Evolutionary conservation across 1,140 invertebrate genomes (phyloP), one percentile per base, ranked within the genome.

Genomic region (Leucophenga varia): DNA sequence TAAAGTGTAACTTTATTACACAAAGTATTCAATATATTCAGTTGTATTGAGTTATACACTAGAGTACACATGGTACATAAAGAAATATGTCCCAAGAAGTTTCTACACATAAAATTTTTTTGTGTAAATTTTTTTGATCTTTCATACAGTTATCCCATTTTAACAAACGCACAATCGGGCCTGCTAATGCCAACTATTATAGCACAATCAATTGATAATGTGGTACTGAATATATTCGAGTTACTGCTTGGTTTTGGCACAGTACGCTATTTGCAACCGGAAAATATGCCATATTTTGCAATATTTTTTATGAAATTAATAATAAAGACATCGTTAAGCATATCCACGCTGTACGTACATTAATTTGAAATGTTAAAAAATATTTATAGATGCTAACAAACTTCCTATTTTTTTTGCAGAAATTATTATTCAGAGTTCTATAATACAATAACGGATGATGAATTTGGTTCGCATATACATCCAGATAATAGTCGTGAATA

Each of bases 171-270:
- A 0, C 53, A 55, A 35, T 40, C 57, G 0, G 64, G 74, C 8
- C 34, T 74, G 17, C 47, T 74, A 1, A 39, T 61, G 42, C 71
- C 71, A 18, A 56, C 59, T 10, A 69, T 74, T 16, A 38, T 64
- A 18, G 35, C 57, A 3, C 71, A 74, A 47, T 18, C 45, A n/a
- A 18, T 61, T 5, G 59, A 71, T 14, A 57, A 59, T 55, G 44
- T 73, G 6, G 35, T 59, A 2, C 40, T 73, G 0, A 65, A 54
- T 49, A 39, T 59, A 0, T 50, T 57, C 18, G 71, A 71, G 31
- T 43, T 65, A 5, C 12, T 61, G 12, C 5, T 70, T 17, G 70
- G 70, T 13, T 70, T 56, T 42, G 18, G 49, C 7, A 42, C 49
- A 10, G 9, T 61, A n/a, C 46, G 40, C 32, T 70, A 61, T 36